A percentile compares a stretch with the other conserved stretches of the same genome.
Conservation (phyloP, 1,140 invertebrate species). For the Sycobia sp. region DNA sequence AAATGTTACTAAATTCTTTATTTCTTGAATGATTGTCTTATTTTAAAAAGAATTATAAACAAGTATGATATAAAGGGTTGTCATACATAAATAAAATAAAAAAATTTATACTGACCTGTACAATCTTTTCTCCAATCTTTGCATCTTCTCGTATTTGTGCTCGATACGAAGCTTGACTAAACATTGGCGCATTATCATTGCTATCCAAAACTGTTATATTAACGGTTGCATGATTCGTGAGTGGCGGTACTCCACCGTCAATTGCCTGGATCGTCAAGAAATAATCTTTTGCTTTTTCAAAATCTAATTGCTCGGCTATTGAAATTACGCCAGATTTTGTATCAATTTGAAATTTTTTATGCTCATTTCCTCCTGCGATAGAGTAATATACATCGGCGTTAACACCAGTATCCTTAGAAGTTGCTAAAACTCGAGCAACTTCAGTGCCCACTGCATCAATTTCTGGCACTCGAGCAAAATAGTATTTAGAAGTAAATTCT, state of each 20-base stretch:
- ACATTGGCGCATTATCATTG: constrained; percentile 89
- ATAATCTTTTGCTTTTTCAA: constrained; percentile 84
- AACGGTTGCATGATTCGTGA: constrained; percentile 84
- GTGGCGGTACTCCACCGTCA: constrained; percentile 83
- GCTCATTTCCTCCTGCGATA: constrained; percentile 86
- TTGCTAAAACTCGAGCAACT: constrained; percentile 82
- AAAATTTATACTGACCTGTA: constrained; percentile 69
- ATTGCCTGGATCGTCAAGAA: constrained; percentile 88
- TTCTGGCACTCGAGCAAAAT: constrained; percentile 86
- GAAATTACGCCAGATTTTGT: constrained; percentile 74
- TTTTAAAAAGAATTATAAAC: constrained; percentile 6
- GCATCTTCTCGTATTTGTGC: constrained; percentile 82
- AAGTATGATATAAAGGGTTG: too few species aligned
- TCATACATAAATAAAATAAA: too few species aligned
- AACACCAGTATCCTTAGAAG: constrained; percentile 89
- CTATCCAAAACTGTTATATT: constrained; percentile 87
- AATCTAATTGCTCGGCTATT: constrained; percentile 80
- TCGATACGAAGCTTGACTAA: constrained; percentile 80
- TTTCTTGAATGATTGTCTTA: neutral
- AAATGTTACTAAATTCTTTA: constrained; percentile 5
- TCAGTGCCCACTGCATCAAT: constrained; percentile 84
- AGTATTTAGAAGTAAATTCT: constrained; percentile 82
- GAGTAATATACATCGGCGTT: constrained; percentile 93
- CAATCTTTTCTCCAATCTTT: constrained; percentile 70
- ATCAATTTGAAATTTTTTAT: constrained; percentile 82